Evolutionary conservation across 2,888 invertebrate species (phyloP), one percentile per base, ranked within the genome.

Genomic region (Coleophora deauratella): DNA sequence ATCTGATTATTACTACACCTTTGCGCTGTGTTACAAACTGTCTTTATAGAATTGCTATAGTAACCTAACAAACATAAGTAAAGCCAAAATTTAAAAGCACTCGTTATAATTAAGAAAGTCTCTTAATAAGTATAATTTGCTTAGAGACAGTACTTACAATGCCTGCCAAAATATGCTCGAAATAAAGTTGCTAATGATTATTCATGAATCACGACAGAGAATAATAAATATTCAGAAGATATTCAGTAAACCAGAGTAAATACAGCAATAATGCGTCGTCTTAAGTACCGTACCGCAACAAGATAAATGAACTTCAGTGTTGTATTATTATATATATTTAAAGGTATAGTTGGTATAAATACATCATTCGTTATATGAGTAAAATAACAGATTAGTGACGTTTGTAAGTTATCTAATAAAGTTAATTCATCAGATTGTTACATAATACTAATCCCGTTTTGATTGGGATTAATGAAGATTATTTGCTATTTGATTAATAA

Each of bases 151-250:
- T 34, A 34, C 34, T 11, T 34, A 7, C 34, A 34, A 3, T 9
- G 6, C 14, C 3, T 21, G 21, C 14, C 2, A 8, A n/a, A 31
- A n/a, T n/a, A 31, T 31, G 11, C 31, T 15, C 10, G 10, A 21
- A 21, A 9, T 10, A 47, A 54, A 47, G 51, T 54, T 54, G 43
- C 54, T 54, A 47, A 59, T 68, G 59, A 61, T 45, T 72, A 72
- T 70, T 70, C 70, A 71, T 69, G 62, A 70, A 57, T 41, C 42
- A 52, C 67, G 63, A 62, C 65, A 65, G 55, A 42, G 51, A 45
- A 52, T 69, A 51, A 67, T 72, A 71, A 68, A 72, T 72, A 71
- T 71, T 71, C 70, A 70, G 58, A 50, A 21, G 21, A 54, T 72
- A 71, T 71, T 71, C 70, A 70, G 58, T 50, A n/a, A n/a, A 54